Evolutionary conservation across 2,888 invertebrate genomes (phyloP).

Genomic region (Chloromyia formosa): DNA sequence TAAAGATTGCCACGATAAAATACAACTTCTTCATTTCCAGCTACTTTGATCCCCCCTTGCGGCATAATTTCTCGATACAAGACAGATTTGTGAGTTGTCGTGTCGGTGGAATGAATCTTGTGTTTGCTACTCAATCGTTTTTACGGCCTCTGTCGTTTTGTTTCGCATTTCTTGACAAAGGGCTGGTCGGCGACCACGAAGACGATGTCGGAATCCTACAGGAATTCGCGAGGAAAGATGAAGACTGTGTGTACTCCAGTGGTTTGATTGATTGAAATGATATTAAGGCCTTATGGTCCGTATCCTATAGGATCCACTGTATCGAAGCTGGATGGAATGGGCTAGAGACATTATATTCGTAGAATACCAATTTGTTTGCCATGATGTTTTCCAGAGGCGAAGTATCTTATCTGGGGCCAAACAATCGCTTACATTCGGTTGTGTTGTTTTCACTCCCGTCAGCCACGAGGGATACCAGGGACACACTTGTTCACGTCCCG

Average conservation of each 20-base stretch:
- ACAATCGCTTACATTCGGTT: neutral
- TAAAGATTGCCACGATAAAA: constrained; percentile 30
- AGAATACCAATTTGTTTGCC: constrained; percentile 41
- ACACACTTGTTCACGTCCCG: neutral
- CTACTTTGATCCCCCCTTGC: constrained; percentile 8
- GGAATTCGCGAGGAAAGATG: constrained; percentile 7
- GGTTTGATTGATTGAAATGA: constrained; percentile 44
- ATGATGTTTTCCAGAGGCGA: constrained; percentile 25
- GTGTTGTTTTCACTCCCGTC: neutral
- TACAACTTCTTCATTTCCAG: constrained; percentile 35
- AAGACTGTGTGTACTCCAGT: constrained; percentile 15
- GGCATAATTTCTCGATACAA: constrained; percentile 5
- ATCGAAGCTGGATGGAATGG: constrained; percentile 20
- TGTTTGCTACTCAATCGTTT: no score
- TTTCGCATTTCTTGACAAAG: neutral
- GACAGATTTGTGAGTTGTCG: neutral
- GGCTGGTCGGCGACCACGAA: neutral
- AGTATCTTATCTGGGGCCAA: neutral
- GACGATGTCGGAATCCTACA: no score
- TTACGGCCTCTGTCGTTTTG: constrained; percentile 1
- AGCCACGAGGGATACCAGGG: neutral
- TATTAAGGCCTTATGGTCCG: constrained; percentile 35
- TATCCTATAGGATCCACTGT: constrained; percentile 1
- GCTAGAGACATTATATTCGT: constrained; percentile 24
- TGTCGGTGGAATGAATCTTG: no score